These are phyloP conservation scores for Eilema griseolum DNA, from an alignment of 2,888 invertebrate genomes.

Conservation along the genomic window DNA sequence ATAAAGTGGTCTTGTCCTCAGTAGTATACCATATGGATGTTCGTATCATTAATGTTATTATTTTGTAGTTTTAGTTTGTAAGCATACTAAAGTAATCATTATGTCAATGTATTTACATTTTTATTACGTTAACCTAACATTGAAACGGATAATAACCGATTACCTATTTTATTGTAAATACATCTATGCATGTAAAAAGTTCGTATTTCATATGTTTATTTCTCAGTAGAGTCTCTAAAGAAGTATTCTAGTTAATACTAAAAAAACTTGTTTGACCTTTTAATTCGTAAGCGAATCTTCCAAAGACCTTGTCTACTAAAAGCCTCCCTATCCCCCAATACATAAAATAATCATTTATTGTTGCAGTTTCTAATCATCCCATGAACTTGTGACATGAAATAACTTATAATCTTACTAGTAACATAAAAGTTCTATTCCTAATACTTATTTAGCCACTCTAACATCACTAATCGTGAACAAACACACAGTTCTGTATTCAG, in stretches of 20 bases:
- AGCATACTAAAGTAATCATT: neutral
- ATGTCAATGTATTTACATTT: neutral
- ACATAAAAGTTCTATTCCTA: neutral
- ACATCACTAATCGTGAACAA: conserved; percentile 18
- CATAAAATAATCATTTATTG: neutral
- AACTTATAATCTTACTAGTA: neutral
- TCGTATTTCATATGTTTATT: neutral
- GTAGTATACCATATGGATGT: no score
- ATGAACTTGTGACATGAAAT: neutral
- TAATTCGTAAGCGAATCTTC: neutral
- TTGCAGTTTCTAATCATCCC: neutral
- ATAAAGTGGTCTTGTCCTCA: neutral
- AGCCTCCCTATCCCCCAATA: neutral
- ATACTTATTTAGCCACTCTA: neutral
- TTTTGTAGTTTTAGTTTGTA: neutral
- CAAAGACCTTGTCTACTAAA: neutral
- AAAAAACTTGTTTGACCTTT: neutral
- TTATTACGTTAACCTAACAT: neutral
- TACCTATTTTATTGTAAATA: neutral
- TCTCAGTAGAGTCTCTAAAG: neutral
- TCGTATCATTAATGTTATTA: neutral
- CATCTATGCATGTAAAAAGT: neutral
- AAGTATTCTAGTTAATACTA: neutral
- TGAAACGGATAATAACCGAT: no score
- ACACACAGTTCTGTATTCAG: conserved; percentile 37